Base-by-base conservation (phyloP, 2,888 invertebrate genomes). In the Andrena camellia region DNA sequence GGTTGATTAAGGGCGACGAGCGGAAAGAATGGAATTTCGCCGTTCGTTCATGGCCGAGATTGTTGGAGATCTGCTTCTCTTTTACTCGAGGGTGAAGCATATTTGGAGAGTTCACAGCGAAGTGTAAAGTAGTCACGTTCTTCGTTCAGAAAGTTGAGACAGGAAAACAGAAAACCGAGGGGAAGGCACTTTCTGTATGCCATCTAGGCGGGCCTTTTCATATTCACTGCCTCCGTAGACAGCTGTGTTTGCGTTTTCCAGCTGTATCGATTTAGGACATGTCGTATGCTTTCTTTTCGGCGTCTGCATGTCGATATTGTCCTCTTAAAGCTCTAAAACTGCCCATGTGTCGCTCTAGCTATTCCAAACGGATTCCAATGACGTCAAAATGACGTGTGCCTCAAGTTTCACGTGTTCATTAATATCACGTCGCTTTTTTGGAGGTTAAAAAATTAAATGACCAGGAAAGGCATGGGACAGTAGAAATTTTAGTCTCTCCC, bases 201-300 rank as follows among this genome's bases (percentile, higher is more conserved):
- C 23, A 57, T 57, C 57, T 10, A 57, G 57, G 3, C 33, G 17
- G 29, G 33, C 62, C 29, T 62, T 33, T 29, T 33, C 62, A 29
- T 31, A 33, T 62, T 62, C 8, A 42, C 31, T 57, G 31, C 74
- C 26, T 73, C 78, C 67, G 67, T 54, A 78, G n/a, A 31, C 62
- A 50, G 54, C 70, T 64, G 50, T 80, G 54, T 75, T 33, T 82
- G 74, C 66, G 54, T 81, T 77, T 86, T 81, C 86, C 82, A 84
- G 90, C 89, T 88, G 86, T 90, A 90, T 90, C 90, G 90, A 90
- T 90, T 90, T 86, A 86, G 89, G 84, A 87, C 85, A 64, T 71
- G 54, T 54, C 67, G 70, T 87, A 86, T 87, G 78, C 85, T 86
- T 87, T 87, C 75, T 84, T 83, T 87, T 84, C 74, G 84, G 86